Evolutionary conservation across 2,888 invertebrate species (phyloP), one percentile per base, ranked within the genome.

Genomic region (Ctena decussata): DNA sequence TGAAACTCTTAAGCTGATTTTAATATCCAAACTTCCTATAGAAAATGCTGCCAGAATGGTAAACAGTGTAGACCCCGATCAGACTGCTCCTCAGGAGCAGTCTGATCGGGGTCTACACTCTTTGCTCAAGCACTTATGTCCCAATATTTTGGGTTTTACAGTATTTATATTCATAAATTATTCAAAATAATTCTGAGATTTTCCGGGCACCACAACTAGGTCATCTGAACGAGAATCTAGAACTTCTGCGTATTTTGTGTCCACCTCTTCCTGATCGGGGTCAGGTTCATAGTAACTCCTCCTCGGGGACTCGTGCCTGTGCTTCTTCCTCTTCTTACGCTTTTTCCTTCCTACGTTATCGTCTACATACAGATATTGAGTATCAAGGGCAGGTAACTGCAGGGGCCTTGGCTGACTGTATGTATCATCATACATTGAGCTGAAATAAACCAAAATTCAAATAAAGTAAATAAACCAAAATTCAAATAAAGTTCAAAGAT

Each of bases 311-410:
- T 30, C 15, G 24, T 81, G 75, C 18, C 53, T n/a, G 15, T 41
- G 41, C 30, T 81, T 49, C 32, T 75, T 74, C 44, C 32, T 82
- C 15, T 37, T 65, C 78, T 80, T 85, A 80, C 77, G 82, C 77
- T 75, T 85, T 12, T 72, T 79, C 39, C 80, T 77, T 72, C 49
- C 75, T 30, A 74, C 74, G 30, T 80, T 70, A 6, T 83, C 79
- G 27, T 86, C 85, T 0, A 74, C 60, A 75, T 88, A 85, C n/a
- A 88, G 80, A 57, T 88, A 88, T 77, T 88, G 88, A 1, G 88
- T 88, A 44, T 88, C 88, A 18, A 88, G 85, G 71, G 79, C 84
- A 53, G 88, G 88, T 69, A 88, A 69, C 80, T 88, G 88, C 21
- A 84, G 84, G 1, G 88, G 70, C 49, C 85, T 65, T 21, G 85